Percentiles rank a stretch among this genome's conserved stretches.
phyloP scores from a whole-genome alignment of 2,113 vertebrate species.

The Rafetus swinhoei region DNA sequence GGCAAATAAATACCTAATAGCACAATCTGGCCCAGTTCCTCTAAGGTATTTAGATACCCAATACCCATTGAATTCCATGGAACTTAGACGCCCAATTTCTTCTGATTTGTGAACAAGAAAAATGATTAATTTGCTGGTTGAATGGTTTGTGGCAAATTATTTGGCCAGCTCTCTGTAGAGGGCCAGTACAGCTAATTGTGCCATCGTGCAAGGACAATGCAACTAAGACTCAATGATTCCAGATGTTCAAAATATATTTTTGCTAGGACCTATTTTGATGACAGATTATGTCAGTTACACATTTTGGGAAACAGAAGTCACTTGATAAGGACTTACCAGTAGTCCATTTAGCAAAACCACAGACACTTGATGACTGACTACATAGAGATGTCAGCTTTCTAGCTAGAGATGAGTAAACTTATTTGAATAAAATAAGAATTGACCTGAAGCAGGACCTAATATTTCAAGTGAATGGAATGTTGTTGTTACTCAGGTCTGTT shows the following conservation, averaged over 20 bases:
- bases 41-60: neutral
- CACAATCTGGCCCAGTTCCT: neutral
- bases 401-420: neutral
- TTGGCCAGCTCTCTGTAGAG: neutral
- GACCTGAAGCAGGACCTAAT: neutral
- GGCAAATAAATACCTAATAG: slow-evolving; percentile 6
- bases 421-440: slow-evolving; percentile 17
- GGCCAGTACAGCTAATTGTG: neutral
- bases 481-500: slow-evolving; percentile 40
- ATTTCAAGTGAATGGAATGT: neutral
- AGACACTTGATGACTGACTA: accelerated
- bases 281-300: slow-evolving; percentile 41
- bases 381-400: neutral
- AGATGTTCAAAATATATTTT: neutral
- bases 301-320: slow-evolving; percentile 60
- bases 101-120: neutral
- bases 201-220: neutral
- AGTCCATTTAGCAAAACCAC: slow-evolving; percentile 35
- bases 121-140: neutral
- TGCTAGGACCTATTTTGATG: neutral
- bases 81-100: no score
- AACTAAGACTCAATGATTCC: neutral
- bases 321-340: slow-evolving; percentile 46
- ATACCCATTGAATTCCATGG: neutral
- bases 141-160: neutral